Base-by-base conservation (phyloP, 2,113 vertebrate species). In the Zeus faber region DNA sequence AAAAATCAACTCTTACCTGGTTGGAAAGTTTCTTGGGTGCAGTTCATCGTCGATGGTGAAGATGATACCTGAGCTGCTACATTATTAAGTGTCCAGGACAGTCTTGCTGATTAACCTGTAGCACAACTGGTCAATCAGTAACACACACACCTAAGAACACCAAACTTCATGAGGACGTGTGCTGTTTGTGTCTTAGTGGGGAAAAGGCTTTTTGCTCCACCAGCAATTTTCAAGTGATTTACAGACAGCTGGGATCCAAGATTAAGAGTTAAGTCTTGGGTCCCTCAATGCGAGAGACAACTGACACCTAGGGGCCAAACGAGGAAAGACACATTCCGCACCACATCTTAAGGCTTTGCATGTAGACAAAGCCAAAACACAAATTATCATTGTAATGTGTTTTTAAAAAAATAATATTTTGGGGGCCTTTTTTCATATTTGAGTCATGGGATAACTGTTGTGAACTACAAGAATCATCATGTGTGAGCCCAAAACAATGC, bases 241-340 rank as follows among this genome's bases (percentile, higher is more conserved):
- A 18, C 7, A 17, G n/a, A 8, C 17, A 41, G 39, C 57, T n/a
- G 13, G 20, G 9, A n/a, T 25, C 52, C 64, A 64, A 70, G 56
- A 41, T 54, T 45, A 29, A 49, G 11, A 8, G 29, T 35, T 35
- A 3, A 10, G 6, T 44, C 20, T 9, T 44, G n/a, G 14, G 14
- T 1, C 6, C 40, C 17, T 3, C 31, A 58, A 5, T 52, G 31
- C 26, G 40, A 64, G 67, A 52, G 63, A 67, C 65, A 74, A 27
- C 51, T 84, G 88, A 78, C 86, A 85, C 50, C 87, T 89, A 79
- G 83, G 87, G 86, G 84, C 26, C 16, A 55, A 39, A 54, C 13
- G 23, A 20, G 24, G 41, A 31, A 33, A 64, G 24, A 53, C 14
- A 4, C 14, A 33, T 33, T 1, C 31, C 31, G 4, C 31, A 9